Evolutionary conservation across 2,113 vertebrate species (phyloP).

Genomic region (Tylochromis polylepis): DNA sequence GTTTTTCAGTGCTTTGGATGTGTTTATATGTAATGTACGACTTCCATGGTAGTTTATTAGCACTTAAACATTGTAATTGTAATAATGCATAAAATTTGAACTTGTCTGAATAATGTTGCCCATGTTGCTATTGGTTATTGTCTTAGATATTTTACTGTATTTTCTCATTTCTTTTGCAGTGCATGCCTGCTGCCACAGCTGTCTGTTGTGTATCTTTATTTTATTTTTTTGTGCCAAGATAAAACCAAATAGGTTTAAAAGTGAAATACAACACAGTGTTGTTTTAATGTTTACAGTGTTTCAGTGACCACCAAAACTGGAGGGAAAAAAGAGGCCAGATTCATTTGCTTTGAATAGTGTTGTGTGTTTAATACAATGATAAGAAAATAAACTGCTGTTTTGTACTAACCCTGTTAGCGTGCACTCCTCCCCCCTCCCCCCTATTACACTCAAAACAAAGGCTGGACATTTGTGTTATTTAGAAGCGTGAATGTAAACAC

Average conservation of each 20-base stretch:
- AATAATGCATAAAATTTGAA: slow-evolving; percentile 39
- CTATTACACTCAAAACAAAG: neutral
- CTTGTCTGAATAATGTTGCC: slow-evolving; percentile 13
- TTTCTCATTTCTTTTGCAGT: neutral
- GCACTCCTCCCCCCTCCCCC: rapidly evolving
- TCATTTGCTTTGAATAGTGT: slow-evolving; percentile 29
- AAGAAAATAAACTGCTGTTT: slow-evolving; percentile 66
- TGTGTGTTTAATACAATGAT: slow-evolving; percentile 49
- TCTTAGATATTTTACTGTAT: slow-evolving; percentile 46
- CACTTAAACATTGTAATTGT: slow-evolving; percentile 32
- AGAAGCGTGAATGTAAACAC: neutral
- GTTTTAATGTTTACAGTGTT: slow-evolving; percentile 64
- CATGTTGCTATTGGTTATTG: slow-evolving; percentile 19
- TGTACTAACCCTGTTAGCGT: slow-evolving; percentile 32
- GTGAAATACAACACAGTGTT: slow-evolving; percentile 31
- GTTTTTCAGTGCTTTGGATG: slow-evolving; percentile 49
- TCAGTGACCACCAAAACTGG: slow-evolving; percentile 21
- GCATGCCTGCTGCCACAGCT: slow-evolving; percentile 50
- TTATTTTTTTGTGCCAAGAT: slow-evolving; percentile 44
- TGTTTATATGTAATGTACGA: slow-evolving; percentile 54
- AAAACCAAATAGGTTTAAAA: slow-evolving; percentile 8
- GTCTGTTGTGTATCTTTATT: slow-evolving; percentile 32
- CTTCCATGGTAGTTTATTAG: slow-evolving; percentile 35
- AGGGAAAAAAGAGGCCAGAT: neutral
- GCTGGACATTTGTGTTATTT: neutral